Evolutionary conservation across 1,140 invertebrate species (phyloP).

Genomic region (Coelopa frigida): DNA sequence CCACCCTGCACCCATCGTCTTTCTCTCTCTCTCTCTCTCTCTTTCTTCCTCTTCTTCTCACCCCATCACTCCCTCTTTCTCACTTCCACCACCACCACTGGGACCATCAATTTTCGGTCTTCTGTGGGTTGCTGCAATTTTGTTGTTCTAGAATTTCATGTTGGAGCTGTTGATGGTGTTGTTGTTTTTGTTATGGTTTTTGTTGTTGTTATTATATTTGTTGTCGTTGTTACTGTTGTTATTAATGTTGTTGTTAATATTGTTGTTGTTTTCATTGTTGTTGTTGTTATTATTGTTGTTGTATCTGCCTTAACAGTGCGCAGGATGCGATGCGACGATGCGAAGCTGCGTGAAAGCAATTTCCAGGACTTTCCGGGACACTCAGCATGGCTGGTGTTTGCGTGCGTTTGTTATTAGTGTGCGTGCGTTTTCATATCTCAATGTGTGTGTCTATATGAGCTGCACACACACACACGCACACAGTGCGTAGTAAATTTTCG

Average conservation of each 20-base stretch:
- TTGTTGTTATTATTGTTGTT: not conserved
- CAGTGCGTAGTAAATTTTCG: slow-evolving; percentile 1
- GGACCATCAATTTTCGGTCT: not conserved
- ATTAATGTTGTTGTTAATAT: slow-evolving; percentile 2
- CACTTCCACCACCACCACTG: not conserved
- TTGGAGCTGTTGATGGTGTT: too few relatives aligned
- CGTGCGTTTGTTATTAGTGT: not conserved
- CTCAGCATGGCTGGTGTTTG: not conserved
- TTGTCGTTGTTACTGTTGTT: not conserved
- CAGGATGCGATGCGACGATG: too few relatives aligned
- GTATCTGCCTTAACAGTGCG: not conserved
- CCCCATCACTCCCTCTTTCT: slow-evolving; percentile 6
- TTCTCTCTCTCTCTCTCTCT: not conserved
- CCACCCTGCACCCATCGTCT: too few relatives aligned
- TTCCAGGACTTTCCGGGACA: too few relatives aligned
- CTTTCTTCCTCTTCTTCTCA: not conserved
- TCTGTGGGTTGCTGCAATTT: too few relatives aligned
- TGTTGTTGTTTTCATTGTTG: slow-evolving; percentile 3
- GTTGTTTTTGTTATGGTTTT: too few relatives aligned
- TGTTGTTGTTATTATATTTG: too few relatives aligned
- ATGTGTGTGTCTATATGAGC: too few relatives aligned
- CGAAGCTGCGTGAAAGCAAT: too few relatives aligned
- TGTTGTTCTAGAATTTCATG: too few relatives aligned
- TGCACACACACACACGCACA: slow-evolving; percentile 1
- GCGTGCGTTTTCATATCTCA: not conserved